Percentiles rank a stretch among this genome's conserved stretches.
These are phyloP conservation scores for Agrochola circellaris DNA, from an alignment of 2,888 invertebrate genomes.

Conservation along the genomic window DNA sequence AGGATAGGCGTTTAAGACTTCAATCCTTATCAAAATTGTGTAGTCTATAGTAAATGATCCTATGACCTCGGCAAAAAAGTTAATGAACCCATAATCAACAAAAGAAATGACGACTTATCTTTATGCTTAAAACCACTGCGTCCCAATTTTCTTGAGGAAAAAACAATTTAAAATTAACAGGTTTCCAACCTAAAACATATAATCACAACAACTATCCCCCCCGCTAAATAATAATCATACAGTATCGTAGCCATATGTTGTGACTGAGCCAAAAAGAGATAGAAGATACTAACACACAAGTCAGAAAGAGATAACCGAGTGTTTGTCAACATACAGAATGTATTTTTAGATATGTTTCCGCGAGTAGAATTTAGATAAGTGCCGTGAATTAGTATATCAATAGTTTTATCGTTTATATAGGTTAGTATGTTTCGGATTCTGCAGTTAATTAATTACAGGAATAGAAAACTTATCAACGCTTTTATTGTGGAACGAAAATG, in stretches of 20 bases:
- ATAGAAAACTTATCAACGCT: slow-evolving; percentile 4
- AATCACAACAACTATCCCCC: slow-evolving; percentile 23
- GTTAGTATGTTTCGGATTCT: slow-evolving; percentile 43
- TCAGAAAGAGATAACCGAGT: slow-evolving; percentile 48
- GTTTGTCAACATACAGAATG: slow-evolving; percentile 54
- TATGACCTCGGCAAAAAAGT: not conserved
- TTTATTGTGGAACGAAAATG: not conserved
- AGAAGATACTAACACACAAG: not conserved
- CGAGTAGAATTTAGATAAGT: slow-evolving; percentile 49
- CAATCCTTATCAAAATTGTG: not conserved
- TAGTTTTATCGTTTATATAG: slow-evolving; percentile 35
- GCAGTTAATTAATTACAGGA: slow-evolving; percentile 3
- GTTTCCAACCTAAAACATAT: slow-evolving; percentile 29
- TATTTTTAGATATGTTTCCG: slow-evolving; percentile 60
- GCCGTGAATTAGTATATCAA: slow-evolving; percentile 42
- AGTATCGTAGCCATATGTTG: slow-evolving; percentile 31
- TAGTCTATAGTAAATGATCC: slow-evolving; percentile 5
- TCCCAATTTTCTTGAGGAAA: slow-evolving; percentile 7
- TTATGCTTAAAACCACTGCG: not conserved
- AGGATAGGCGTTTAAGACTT: not conserved
- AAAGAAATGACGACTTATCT: not conserved
- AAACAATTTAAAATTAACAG: not conserved
- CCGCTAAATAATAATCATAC: not conserved
- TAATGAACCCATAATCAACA: slow-evolving; percentile 11
- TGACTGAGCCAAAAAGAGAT: slow-evolving; percentile 38